Base-by-base conservation (phyloP, 2,113 vertebrate genomes). In the Gila orcuttii region DNA sequence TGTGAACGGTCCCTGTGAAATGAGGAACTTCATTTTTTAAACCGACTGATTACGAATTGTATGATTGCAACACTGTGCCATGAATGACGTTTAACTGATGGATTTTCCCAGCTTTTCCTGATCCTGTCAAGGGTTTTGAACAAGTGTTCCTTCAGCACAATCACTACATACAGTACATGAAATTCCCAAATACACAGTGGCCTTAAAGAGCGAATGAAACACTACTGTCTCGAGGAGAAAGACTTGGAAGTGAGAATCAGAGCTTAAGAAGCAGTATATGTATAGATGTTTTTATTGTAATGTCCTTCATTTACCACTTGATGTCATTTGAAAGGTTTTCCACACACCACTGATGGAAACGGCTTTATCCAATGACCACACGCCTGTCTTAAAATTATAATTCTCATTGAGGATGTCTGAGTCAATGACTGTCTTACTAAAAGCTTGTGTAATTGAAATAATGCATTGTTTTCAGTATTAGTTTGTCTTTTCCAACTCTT, bases 61-160 rank as follows among this genome's bases (percentile, higher is more conserved):
- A 91, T 87, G 90, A 90, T 92, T 89, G 88, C 88, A 87, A 89
- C 87, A 80, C 88, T 88, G 88, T 93, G 91, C 91, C 92, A 90
- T 91, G 86, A 90, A 85, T 33, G 80, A 87, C 42, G 12, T 73
- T 88, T 39, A 79, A 69, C 57, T 21, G 28, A n/a, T 47, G 60
- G 17, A 33, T 39, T 86, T 79, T 66, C 28, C 13, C 64, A 9
- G 3, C 64, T 19, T 66, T 36, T 19, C 64, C n/a, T 17, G 25
- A 13, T 28, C 12, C 13, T 17, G 6, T 19, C 15, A 1, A 39
- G 31, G 33, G 15, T 33, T 68, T 0, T 19, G 31, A 68, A 76
- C 69, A 79, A 78, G 62, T 76, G 91, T 92, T 92, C 91, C 91
- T 92, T 92, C 88, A 89, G 90, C 71, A 87, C 85, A 79, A 85